A percentile compares a stretch with the other conserved stretches of the same genome.
Conservation (phyloP, 35 echinoderm and acorn worm species). For the Lytechinus pictus region DNA sequence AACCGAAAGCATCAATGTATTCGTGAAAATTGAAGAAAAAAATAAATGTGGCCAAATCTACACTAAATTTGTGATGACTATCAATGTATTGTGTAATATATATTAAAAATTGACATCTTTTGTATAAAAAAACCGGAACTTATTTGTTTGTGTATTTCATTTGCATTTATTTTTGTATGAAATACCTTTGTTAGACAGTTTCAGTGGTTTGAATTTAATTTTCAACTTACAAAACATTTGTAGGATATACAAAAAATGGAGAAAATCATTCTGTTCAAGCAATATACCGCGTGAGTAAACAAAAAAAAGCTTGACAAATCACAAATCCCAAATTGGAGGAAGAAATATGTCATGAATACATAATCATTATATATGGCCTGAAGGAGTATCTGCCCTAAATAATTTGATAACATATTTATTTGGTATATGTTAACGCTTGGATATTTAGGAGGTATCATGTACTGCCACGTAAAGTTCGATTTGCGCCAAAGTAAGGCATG, state of each 20-base stretch:
- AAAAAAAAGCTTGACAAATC: too few relatives aligned
- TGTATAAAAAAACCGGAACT: conserved; percentile 17
- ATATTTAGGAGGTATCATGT: too few relatives aligned
- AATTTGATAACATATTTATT: too few relatives aligned
- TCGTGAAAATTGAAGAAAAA: neutral
- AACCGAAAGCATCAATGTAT: conserved; percentile 21
- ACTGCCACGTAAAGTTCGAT: too few relatives aligned
- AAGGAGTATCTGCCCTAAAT: too few relatives aligned
- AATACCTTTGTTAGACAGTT: neutral
- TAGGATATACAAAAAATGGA: neutral
- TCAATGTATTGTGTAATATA: conserved; percentile 29
- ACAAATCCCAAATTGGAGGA: too few relatives aligned
- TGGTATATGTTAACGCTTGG: too few relatives aligned
- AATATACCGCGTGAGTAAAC: too few relatives aligned
- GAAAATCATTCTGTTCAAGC: neutral
- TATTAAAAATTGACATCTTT: conserved; percentile 31
- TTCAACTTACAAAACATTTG: too few relatives aligned
- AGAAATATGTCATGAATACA: too few relatives aligned
- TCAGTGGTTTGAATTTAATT: neutral
- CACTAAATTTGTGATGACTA: conserved; percentile 17
- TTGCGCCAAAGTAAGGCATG: too few relatives aligned
- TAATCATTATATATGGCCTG: too few relatives aligned
- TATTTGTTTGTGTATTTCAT: neutral
- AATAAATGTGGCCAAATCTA: conserved; percentile 23
- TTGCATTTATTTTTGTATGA: neutral